Evolutionary conservation across 1,140 invertebrate species (phyloP), one percentile per base, ranked within the genome.

Genomic region (Daktulosphaira vitifoliae): DNA sequence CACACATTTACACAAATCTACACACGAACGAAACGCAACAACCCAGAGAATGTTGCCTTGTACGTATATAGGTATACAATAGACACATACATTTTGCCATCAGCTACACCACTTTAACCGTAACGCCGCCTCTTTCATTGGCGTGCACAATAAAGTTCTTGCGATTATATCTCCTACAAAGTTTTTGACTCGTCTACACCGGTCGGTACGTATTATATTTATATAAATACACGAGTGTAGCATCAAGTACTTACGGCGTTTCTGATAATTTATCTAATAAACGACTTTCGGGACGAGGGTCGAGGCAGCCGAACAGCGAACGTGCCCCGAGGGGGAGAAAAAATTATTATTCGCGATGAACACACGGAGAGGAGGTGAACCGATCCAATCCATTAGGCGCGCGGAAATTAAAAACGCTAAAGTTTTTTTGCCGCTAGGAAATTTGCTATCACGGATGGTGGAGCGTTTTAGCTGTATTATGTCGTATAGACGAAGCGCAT

Each of bases 221-320:
- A 33, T 33, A 33, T 2, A 48, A 62, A 46, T 42, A 39, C n/a
- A 44, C 23, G 53, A 25, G 38, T 18, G 15, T 25, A 3, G 23
- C n/a, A 13, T 4, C 16, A n/a, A n/a, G 25, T 62, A 48, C 23
- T 11, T 44, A 4, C 39, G 39, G 16, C 22, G n/a, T 62, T 48
- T 62, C 42, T 29, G 39, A 29, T 62, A 62, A 62, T 62, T 62
- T 62, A 62, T 62, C 56, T 62, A 62, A 62, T 48, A 62, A 62
- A 62, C 56, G 56, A 62, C 54, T 62, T 62, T 62, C 46, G 23
- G 42, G 42, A 20, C 56, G 56, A 62, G 20, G 56, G 26, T 42
- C 39, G 29, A 6, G n/a, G 29, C 29, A 33, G 29, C 29, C n/a
- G n/a, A 33, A 33, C 11, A 33, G 11, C 29, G 5, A 33, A 33